Base-by-base conservation (phyloP, 2,888 invertebrate species). In the Anthrax anthrax region DNA sequence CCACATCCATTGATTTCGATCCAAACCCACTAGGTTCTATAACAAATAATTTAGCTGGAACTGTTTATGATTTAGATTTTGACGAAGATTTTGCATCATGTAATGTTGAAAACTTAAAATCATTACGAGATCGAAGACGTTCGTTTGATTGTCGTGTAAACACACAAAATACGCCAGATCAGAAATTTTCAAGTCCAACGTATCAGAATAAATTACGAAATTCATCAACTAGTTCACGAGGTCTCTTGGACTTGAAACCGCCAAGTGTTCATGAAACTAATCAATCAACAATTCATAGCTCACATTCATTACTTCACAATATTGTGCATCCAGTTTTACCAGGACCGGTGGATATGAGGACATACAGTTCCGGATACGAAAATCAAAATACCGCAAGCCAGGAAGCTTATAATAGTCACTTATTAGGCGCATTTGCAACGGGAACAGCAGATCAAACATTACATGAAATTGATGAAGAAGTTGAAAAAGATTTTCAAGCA, bases 271-370 rank as follows among this genome's bases (percentile, higher is more conserved):
- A 67, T 65, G 44, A 56, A 55, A 12, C 57, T 40, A 47, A 55
- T 6, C 55, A 48, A 39, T 29, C 51, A 1, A 44, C 44, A 27
- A 29, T 47, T 16, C 50, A 47, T 29, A 51, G 47, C 43, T 58
- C 63, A 16, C 60, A 65, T 40, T 70, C 70, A 39, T 60, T 72
- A 17, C 71, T 77, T 50, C 70, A 72, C 42, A 73, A 77, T 40
- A 73, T 78, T 42, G 82, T 83, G 9, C 74, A 78, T 53, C 81
- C 85, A 0, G 76, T 88, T 43, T 64, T 89, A 51, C 88, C 89
- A 0, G 89, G 87, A 2, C 89, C 89, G 0, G 89, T 89, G 1
- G 88, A 89, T 62, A 89, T 89, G 89, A 77, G 89, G 45, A 88
- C 88, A 0, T 89, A 89, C 61, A 84, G 79, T 58, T 72, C 77